Conservation (phyloP, 2,113 vertebrate species). For the Echinops telfairi region DNA sequence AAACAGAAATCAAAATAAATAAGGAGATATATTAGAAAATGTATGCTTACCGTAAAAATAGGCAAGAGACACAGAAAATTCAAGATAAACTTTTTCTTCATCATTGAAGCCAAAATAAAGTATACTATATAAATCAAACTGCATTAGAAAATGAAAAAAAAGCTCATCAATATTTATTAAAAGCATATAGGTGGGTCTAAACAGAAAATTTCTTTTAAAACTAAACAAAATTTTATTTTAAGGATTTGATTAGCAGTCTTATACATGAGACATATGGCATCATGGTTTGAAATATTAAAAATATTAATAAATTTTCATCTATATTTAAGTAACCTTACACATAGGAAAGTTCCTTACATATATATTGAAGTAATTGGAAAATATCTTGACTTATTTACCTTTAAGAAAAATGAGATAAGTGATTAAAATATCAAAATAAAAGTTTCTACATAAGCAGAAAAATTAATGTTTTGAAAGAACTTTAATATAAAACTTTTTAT, state of each 20-base stretch:
- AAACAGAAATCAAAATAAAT: conserved; percentile 2
- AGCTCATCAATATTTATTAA: conserved; percentile 39
- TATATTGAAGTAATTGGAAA: conserved; percentile 44
- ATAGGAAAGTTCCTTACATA: neutral
- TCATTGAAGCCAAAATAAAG: conserved; percentile 79
- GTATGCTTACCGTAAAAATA: conserved; percentile 87
- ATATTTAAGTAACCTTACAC: conserved; percentile 4
- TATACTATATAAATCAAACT: conserved; percentile 70
- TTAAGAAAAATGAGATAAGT: conserved; percentile 46
- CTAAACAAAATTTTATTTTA: neutral
- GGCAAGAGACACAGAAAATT: conserved; percentile 86
- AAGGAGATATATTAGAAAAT: neutral
- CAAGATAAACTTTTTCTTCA: conserved; percentile 83
- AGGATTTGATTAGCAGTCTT: neutral
- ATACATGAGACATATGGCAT: neutral
- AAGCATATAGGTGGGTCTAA: neutral
- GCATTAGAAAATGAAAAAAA: conserved; percentile 61
- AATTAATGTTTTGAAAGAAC: neutral
- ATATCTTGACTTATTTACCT: neutral
- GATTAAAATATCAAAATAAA: conserved; percentile 24
- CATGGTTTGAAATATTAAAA: neutral
- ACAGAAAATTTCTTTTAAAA: conserved; percentile 7
- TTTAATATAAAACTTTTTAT: conserved; percentile 1
- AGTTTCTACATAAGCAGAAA: neutral
- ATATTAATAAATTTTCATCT: conserved; percentile 39